phyloP scores from a whole-genome alignment of 2,113 vertebrate genomes.

The Paracanthobrama guichenoti region DNA sequence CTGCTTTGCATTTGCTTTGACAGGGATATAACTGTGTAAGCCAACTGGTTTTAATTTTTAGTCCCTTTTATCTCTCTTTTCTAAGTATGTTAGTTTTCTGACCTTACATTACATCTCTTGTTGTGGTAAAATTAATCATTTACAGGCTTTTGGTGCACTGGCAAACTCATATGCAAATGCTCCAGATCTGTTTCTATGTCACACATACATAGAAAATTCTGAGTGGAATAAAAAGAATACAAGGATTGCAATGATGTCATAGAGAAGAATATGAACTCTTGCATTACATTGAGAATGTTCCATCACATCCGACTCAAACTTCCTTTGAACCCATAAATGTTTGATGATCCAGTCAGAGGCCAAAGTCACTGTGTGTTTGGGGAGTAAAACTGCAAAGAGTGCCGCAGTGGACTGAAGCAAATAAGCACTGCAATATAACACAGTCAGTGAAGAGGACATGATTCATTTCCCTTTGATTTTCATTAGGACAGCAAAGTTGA shows the following conservation, averaged over 20 bases:
- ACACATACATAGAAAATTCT: slow-evolving; percentile 3
- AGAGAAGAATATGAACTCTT: background rate
- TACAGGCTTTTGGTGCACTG: slow-evolving; percentile 25
- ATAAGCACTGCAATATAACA: background rate
- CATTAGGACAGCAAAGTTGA: background rate
- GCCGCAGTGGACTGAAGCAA: background rate
- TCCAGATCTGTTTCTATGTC: background rate
- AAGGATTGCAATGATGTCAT: background rate
- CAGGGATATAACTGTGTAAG: background rate
- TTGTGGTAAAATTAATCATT: slow-evolving; percentile 49
- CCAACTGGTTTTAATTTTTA: slow-evolving; percentile 20
- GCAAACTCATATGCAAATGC: background rate
- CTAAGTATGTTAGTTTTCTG: background rate
- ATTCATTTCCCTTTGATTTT: slow-evolving; percentile 7
- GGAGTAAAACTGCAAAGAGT: background rate
- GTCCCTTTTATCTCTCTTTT: background rate
- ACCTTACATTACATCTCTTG: slow-evolving; percentile 16
- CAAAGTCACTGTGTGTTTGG: slow-evolving; percentile 7
- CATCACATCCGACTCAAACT: background rate
- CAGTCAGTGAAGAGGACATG: slow-evolving; percentile 9
- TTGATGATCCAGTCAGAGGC: background rate
- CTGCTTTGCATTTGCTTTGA: background rate
- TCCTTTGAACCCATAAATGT: background rate
- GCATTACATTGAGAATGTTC: background rate
- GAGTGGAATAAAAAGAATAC: background rate